Base-by-base conservation (phyloP, 2,888 invertebrate species). In the Zhuqinia jingwanae region DNA sequence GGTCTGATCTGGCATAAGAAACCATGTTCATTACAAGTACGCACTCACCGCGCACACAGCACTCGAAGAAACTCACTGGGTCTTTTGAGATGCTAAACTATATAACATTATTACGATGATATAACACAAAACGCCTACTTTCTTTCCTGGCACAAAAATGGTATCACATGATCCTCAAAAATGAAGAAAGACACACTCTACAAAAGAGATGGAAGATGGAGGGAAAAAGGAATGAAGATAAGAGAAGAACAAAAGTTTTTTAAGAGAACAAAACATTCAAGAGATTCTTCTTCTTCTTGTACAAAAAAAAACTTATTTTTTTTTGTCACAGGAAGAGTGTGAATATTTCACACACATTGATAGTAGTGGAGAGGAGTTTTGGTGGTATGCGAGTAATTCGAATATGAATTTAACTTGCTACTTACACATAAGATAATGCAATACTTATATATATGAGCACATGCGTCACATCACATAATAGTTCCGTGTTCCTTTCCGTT, bases 51-150 rank as follows among this genome's bases (percentile, higher is more conserved):
- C 15, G 22, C 36, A 65, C 36, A 60, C 60, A 15, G 45, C 20
- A 68, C 45, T 22, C 20, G 30, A 8, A 60, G 63, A n/a, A 78
- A 63, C 63, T 47, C 63, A 65, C 63, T 65, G 78, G 77, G 13
- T 53, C 60, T 77, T 77, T 58, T 60, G 58, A 58, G 60, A 22
- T 60, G 22, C 77, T n/a, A n/a, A n/a, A n/a, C 47, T 11, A 15
- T 47, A 75, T 75, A 58, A 77, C 25, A 77, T 42, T 58, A 77
- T 58, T 22, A 42, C 13, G 76, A 77, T 77, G n/a, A n/a, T n/a
- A n/a, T n/a, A 56, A 58, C 56, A 77, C 56, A 73, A 60, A 42
- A 56, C 56, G 36, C 75, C 75, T 58, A 27, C 30, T 75, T 45
- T 13, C 17, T 20, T 68, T 68, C 0, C 8, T 30, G 5, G 2